Base-by-base conservation (phyloP, 2,113 vertebrate genomes). In the Hemicordylus capensis region DNA sequence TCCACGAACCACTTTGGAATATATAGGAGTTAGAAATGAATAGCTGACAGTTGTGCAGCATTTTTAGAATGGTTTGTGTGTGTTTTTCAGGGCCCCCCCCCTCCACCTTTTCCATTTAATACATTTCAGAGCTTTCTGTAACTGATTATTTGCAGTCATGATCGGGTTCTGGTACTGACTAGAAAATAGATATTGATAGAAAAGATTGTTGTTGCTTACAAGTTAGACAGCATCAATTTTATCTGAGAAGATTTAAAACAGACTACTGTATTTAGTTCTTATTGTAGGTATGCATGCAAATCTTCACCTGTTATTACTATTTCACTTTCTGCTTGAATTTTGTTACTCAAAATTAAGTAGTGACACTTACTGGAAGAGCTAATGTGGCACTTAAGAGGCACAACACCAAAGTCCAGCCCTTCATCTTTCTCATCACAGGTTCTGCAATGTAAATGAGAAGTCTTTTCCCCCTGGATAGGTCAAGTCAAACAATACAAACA, bases 371-470 rank as follows among this genome's bases (percentile, higher is more conserved):
- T 42, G 89, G 87, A 4, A 46, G 44, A 89, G 89, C 73, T n/a
- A 91, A 89, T 6, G 37, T 90, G 92, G 87, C 82, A 89, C 85
- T 81, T 83, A 87, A 76, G n/a, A 95, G 89, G 69, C 93, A 93
- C 70, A 86, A 89, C 80, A 88, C 88, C 83, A 92, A 78, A 84
- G 88, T 95, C 90, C 86, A 94, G 87, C 48, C 80, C 75, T 84
- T 78, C 69, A 39, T 94, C 76, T 93, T 94, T 91, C 79, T 85
- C n/a, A 78, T 69, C 4, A 7, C 54, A 59, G 20, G 31, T 39
- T 85, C 84, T 93, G 31, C 76, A 91, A 87, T 37, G 84, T 88
- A 83, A 70, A 7, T 58, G 7, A 0, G 10, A 85, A 66, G 0
- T 39, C 31, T 5, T 82, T 4, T 44, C 3, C 19, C 46, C 85